A percentile compares a stretch with the other conserved stretches of the same genome.
Conservation (phyloP, 2,797 vertebrate genomes). For the Aphelocoma californica region DNA sequence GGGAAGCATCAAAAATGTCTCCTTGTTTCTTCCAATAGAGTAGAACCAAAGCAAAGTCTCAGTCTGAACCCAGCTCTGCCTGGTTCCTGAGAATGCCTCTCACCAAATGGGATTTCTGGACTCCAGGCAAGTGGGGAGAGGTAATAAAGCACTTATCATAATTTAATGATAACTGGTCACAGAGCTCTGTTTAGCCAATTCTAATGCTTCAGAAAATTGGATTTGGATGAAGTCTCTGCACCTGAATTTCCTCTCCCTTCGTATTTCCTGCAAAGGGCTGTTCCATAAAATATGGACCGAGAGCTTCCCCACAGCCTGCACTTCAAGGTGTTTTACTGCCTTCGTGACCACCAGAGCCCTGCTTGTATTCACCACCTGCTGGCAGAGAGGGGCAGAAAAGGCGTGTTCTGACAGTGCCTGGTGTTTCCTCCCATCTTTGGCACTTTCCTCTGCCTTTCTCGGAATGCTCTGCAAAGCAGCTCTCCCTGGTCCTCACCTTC, state of each 20-base stretch:
- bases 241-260: constrained; percentile 42
- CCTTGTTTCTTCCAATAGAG: neutral
- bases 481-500: neutral
- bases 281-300: constrained; percentile 5
- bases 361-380: neutral
- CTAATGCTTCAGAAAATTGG: constrained; percentile 66
- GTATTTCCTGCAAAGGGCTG: neutral
- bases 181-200: constrained; percentile 49
- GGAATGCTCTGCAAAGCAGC: neutral
- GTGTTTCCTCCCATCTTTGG: neutral
- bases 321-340: neutral
- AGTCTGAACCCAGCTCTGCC: neutral
- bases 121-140: neutral
- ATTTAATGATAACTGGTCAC: constrained; percentile 46
- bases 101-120: constrained; percentile 36
- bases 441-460: neutral
- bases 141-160: constrained; percentile 43
- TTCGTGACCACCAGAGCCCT: neutral
- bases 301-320: neutral
- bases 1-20: constrained; percentile 40
- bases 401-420: neutral
- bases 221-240: constrained; percentile 65
- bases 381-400: neutral
- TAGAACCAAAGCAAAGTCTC: neutral
- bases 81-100: constrained; percentile 40